Conservation (phyloP, 2,888 invertebrate species). For the Julus scandinavius region DNA sequence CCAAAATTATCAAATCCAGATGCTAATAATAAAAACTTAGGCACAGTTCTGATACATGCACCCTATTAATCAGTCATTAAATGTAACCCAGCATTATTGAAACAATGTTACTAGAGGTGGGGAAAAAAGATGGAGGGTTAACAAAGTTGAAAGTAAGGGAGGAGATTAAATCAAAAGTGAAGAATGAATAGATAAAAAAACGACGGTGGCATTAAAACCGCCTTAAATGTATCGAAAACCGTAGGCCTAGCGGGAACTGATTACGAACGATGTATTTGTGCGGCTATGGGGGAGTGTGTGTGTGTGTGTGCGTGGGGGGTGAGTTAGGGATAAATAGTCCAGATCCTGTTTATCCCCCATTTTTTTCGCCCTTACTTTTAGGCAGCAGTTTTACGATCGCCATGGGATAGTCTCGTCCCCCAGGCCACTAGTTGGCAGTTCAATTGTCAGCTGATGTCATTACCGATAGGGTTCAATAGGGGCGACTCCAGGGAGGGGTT, state of each 20-base stretch:
- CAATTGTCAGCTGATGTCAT: slow-evolving; percentile 52
- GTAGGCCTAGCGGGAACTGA: neutral
- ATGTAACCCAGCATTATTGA: neutral
- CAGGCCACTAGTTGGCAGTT: slow-evolving; percentile 53
- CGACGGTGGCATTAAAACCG: neutral
- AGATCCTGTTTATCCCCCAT: slow-evolving; percentile 29
- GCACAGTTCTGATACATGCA: neutral
- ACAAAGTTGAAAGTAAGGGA: neutral
- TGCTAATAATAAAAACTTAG: too few relatives aligned
- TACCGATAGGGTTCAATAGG: neutral
- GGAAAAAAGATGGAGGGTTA: neutral
- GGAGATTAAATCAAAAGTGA: slow-evolving; percentile 12
- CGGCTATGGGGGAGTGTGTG: slow-evolving; percentile 10
- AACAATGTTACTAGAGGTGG: neutral
- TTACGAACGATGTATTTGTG: neutral
- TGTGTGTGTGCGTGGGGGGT: neutral
- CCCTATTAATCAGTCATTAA: neutral
- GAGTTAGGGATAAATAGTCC: neutral
- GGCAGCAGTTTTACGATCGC: slow-evolving; percentile 26
- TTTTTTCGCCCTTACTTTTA: slow-evolving; percentile 22
- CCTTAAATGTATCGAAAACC: slow-evolving; percentile 6
- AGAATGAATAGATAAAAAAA: neutral
- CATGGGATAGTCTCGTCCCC: slow-evolving; percentile 31
- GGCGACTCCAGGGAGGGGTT: neutral
- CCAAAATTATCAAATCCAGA: too few relatives aligned